Evolutionary conservation across 2,797 vertebrate genomes (phyloP).

Genomic region (Zenarchopterus dispar): DNA sequence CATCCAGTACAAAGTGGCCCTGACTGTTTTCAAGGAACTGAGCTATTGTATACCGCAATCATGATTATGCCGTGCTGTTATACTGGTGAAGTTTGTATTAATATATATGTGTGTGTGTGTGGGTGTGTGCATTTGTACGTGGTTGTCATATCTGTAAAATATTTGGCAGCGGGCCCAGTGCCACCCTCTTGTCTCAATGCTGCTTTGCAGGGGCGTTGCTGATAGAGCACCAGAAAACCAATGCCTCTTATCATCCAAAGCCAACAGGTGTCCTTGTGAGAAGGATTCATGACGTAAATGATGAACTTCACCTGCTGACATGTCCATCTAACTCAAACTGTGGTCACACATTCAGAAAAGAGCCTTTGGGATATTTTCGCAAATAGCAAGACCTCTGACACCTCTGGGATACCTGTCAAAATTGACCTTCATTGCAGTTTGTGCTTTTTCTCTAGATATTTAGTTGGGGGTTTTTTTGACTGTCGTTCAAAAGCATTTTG

Average conservation of each 20-base stretch:
- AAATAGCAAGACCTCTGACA: not conserved
- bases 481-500: not conserved
- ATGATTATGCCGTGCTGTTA: not conserved
- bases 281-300: conserved; percentile 68
- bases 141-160: conserved; percentile 25
- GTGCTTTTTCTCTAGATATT: too few species aligned
- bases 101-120: too few species aligned
- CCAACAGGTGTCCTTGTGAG: conserved; percentile 79
- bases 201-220: conserved; percentile 32
- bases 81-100: not conserved
- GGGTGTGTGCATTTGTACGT: not conserved
- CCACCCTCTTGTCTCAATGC: conserved; percentile 28
- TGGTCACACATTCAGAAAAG: conserved; percentile 6
- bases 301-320: conserved; percentile 77
- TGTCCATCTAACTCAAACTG: conserved; percentile 30
- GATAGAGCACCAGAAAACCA: conserved; percentile 34
- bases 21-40: too few species aligned
- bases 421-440: not conserved
- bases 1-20: too few species aligned
- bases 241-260: conserved; percentile 58
- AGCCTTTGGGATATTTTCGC: not conserved
- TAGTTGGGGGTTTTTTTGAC: too few species aligned
- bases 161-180: conserved; percentile 42
- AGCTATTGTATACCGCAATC: too few species aligned
- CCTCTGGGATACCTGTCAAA: not conserved